phyloP scores from a whole-genome alignment of 2,797 vertebrate genomes.

The Ctenochaetus hawaiiensis region DNA sequence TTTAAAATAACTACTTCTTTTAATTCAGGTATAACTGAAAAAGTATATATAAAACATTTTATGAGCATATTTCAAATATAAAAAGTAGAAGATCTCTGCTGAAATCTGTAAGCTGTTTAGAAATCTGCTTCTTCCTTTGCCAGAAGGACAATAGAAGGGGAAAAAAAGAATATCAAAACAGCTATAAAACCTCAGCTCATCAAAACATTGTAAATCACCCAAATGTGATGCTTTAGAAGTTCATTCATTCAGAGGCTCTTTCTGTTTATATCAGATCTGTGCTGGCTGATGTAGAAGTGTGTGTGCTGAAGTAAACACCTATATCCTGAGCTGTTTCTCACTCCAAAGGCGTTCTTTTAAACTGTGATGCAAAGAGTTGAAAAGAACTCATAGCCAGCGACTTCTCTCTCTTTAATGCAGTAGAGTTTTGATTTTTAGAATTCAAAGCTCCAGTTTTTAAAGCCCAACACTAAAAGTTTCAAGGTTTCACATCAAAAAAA shows the following conservation, averaged over 20 bases:
- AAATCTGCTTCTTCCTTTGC: background rate
- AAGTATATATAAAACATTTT: background rate
- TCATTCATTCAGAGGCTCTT: conserved; percentile 5
- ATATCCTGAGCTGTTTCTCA: conserved; percentile 12
- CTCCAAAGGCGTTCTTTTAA: conserved; percentile 6
- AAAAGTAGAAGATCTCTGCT: background rate
- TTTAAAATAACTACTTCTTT: background rate
- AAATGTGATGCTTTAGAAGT: conserved; percentile 9
- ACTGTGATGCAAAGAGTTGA: conserved; percentile 10
- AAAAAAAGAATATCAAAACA: conserved; percentile 11
- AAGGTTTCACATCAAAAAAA: conserved; percentile 17
- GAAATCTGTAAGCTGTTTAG: background rate
- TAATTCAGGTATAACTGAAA: background rate
- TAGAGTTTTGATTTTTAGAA: background rate
- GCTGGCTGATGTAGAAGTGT: background rate
- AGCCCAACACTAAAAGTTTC: background rate
- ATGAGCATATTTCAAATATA: background rate
- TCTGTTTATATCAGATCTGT: background rate
- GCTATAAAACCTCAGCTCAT: conserved; percentile 10
- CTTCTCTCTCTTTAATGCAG: background rate
- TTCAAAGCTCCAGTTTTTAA: conserved; percentile 25
- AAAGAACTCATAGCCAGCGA: background rate
- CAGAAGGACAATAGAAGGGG: conserved; percentile 7
- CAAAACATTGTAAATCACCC: conserved; percentile 4
- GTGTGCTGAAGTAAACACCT: background rate